Percentiles rank a stretch among this genome's conserved stretches.
Conservation (phyloP, 2,113 vertebrate genomes). For the Trochalopteron elliotii region DNA sequence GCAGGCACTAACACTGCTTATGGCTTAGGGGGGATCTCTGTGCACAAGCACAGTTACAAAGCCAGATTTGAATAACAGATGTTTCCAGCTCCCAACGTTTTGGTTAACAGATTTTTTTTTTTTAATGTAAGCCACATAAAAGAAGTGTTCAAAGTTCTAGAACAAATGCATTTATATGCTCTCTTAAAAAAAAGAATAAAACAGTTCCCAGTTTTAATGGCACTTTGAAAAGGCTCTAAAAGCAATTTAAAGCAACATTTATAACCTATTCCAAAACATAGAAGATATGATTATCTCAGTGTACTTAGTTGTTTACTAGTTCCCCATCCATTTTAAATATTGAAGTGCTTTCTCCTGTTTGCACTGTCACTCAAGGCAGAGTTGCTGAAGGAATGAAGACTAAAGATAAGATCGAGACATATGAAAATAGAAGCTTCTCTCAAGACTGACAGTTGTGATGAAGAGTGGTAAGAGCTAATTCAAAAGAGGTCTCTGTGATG, state of each 20-base stretch:
- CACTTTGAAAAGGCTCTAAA: background rate
- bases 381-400: background rate
- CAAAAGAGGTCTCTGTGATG: conserved; percentile 13
- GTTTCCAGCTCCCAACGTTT: conserved; percentile 1
- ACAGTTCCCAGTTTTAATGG: background rate
- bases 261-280: background rate
- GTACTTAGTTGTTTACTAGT: background rate
- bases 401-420: background rate
- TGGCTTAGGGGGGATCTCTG: background rate
- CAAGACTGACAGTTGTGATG: conserved; percentile 25
- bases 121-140: background rate
- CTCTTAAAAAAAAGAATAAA: background rate
- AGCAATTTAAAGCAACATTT: background rate
- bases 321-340: background rate
- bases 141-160: background rate
- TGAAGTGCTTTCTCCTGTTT: background rate
- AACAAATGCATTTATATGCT: background rate
- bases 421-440: conserved; percentile 20
- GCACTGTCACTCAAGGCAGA: background rate
- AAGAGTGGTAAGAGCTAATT: conserved; percentile 48
- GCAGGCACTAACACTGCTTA: background rate
- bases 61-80: background rate
- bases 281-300: background rate
- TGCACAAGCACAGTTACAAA: background rate
- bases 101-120: background rate